Evolutionary conservation across 2,113 vertebrate genomes (phyloP).

Genomic region (Toxotes chatareus): DNA sequence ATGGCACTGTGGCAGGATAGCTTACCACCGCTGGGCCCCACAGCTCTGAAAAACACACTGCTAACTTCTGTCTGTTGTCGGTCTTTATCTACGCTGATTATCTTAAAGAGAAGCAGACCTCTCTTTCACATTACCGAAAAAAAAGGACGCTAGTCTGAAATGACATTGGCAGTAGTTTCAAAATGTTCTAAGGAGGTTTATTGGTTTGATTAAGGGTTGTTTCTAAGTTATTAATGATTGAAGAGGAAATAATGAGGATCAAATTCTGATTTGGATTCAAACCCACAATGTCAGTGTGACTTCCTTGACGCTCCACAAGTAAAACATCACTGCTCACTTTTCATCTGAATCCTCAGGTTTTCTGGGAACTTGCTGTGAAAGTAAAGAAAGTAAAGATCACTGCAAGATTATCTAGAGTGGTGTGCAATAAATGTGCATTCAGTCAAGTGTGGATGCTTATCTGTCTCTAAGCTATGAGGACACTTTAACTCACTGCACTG

Average conservation of each 20-base stretch:
- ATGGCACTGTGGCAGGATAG: slow-evolving; percentile 46
- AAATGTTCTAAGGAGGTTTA: neutral
- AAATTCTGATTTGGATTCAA: neutral
- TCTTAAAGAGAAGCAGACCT: slow-evolving; percentile 33
- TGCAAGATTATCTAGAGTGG: neutral
- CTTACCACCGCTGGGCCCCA: slow-evolving; percentile 36
- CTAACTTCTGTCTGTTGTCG: slow-evolving; percentile 16
- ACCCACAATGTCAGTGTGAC: neutral
- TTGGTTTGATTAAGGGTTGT: neutral
- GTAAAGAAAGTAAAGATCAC: neutral
- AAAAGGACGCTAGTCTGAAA: neutral
- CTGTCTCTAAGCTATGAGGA: neutral
- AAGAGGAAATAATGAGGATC: neutral
- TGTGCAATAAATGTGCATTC: neutral
- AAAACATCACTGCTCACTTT: neutral
- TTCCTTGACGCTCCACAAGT: slow-evolving; percentile 7
- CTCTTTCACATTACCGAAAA: neutral
- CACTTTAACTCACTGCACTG: neutral
- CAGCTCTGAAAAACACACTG: slow-evolving; percentile 15
- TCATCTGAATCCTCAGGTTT: slow-evolving; percentile 5
- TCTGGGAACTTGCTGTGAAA: neutral
- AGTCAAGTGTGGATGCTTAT: neutral
- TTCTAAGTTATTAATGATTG: neutral
- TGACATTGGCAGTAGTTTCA: neutral
- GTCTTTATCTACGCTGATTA: slow-evolving; percentile 38